These are phyloP conservation scores for mouse (Mus musculus) DNA, from an alignment of 2,113 vertebrate genomes.

Conservation along the genomic window DNA sequence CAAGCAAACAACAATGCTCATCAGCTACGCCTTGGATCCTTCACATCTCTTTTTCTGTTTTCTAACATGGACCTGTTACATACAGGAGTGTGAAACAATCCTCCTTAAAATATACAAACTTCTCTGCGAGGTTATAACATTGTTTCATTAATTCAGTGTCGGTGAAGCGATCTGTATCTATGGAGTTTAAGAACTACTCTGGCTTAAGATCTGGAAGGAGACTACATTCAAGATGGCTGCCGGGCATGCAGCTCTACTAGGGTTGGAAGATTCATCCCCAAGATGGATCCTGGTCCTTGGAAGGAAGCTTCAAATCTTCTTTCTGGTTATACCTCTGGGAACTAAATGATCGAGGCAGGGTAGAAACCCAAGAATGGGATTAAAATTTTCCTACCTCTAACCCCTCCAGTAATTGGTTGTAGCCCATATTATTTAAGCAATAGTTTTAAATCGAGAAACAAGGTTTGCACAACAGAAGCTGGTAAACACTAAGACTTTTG, in stretches of 20 bases:
- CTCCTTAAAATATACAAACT: background rate
- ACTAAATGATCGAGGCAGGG: too few species aligned
- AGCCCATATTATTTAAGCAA: too few species aligned
- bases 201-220: background rate
- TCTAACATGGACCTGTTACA: background rate
- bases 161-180: background rate
- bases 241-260: background rate
- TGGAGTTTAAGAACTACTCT: slow-evolving; percentile 17
- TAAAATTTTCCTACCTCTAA: too few species aligned
- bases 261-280: background rate
- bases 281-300: background rate
- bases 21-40: background rate
- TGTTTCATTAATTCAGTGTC: background rate
- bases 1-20: background rate
- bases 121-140: background rate
- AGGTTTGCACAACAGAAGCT: too few species aligned
- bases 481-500: too few species aligned
- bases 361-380: too few species aligned
- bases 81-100: slow-evolving; percentile 34
- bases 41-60: background rate
- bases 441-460: too few species aligned
- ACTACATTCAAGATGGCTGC: background rate
- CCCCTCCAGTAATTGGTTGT: too few species aligned
- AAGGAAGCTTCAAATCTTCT: background rate
- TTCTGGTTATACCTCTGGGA: background rate